Percentiles rank a stretch among this genome's conserved stretches.
phyloP scores from a whole-genome alignment of 2,797 vertebrate genomes.

The Kryptopterus vitreolus region DNA sequence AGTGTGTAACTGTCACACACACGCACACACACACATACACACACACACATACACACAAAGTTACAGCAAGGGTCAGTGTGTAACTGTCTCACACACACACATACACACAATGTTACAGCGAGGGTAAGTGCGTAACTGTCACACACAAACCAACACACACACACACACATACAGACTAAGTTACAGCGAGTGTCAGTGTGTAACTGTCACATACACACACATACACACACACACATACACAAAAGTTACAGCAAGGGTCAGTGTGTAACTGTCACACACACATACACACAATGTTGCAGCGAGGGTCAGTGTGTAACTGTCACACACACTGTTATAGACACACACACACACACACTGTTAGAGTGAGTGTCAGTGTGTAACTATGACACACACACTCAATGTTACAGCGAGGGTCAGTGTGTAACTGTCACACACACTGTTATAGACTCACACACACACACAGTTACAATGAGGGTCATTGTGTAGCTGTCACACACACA shows the following conservation, averaged over 20 bases:
- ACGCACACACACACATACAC: conserved; percentile 61
- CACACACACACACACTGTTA: not conserved
- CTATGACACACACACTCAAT: not conserved
- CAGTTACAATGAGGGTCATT: not conserved
- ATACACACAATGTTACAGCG: not conserved
- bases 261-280: not conserved
- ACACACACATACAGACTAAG: no score
- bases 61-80: not conserved
- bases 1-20: not conserved
- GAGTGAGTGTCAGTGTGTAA: not conserved
- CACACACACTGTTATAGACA: not conserved
- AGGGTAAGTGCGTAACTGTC: not conserved
- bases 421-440: not conserved
- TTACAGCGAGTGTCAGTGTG: not conserved
- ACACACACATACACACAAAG: not conserved
- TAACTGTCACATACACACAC: conserved; percentile 49
- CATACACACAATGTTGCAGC: not conserved
- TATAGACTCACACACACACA: no score
- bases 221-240: conserved; percentile 52
- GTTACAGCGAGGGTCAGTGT: not conserved
- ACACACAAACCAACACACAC: no score
- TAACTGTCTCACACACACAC: not conserved
- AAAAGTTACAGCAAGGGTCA: no score
- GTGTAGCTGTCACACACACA: no score
- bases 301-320: not conserved